A percentile compares a stretch with the other conserved stretches of the same genome.
These are phyloP conservation scores for Erythrolamprus reginae DNA, from an alignment of 2,113 vertebrate species.

Conservation along the genomic window DNA sequence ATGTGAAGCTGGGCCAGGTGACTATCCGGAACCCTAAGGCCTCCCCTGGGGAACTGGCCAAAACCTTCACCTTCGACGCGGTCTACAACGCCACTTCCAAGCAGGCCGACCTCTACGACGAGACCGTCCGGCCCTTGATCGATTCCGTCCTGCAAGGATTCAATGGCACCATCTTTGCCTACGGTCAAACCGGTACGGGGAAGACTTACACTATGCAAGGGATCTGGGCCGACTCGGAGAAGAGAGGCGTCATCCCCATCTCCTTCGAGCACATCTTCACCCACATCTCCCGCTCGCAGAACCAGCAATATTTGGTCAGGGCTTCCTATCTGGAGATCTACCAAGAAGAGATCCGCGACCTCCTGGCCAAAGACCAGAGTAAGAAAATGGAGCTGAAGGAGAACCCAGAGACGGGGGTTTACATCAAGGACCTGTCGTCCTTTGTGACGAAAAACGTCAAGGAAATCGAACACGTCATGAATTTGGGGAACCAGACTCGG, in stretches of 20 bases:
- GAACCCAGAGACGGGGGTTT: conserved; percentile 83
- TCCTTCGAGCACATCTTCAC: conserved; percentile 95
- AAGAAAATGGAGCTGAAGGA: conserved; percentile 92
- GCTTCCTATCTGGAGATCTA: conserved; percentile 98
- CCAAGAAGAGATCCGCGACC: conserved; percentile 93
- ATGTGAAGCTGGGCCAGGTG: conserved; percentile 89
- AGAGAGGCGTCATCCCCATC: conserved; percentile 84
- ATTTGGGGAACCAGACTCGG: conserved; percentile 87
- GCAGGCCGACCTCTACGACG: conserved; percentile 88
- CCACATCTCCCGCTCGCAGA: conserved; percentile 92
- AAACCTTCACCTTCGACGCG: conserved; percentile 91
- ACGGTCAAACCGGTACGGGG: conserved; percentile 92
- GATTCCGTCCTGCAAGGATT: conserved; percentile 89
- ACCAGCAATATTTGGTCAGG: conserved; percentile 93
- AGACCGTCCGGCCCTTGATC: conserved; percentile 87
- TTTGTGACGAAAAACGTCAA: conserved; percentile 94
- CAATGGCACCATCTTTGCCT: conserved; percentile 92
- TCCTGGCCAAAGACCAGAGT: conserved; percentile 88
- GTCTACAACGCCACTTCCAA: conserved; percentile 86
- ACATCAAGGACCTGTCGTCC: conserved; percentile 90
- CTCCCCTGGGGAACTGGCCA: conserved; percentile 78
- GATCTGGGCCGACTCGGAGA: conserved; percentile 78
- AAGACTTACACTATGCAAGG: conserved; percentile 97
- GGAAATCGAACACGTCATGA: conserved; percentile 96
- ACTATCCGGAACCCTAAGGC: conserved; percentile 82